Base-by-base conservation (phyloP, 2,113 vertebrate species). In the Scomber colias region DNA sequence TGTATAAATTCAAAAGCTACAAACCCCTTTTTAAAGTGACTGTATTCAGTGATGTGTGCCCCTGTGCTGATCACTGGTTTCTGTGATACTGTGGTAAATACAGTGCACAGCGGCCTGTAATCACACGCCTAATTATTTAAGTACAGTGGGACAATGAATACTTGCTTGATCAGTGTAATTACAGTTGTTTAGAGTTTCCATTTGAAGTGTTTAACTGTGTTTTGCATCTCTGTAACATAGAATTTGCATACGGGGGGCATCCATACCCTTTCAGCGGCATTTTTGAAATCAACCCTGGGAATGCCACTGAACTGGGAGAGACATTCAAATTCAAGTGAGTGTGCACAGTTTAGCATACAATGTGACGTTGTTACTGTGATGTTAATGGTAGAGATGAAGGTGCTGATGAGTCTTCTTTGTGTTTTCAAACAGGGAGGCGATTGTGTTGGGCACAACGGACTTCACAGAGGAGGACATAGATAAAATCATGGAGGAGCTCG, bases 281-380 rank as follows among this genome's bases (percentile, higher is more conserved):
- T 93, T 98, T 98, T 63, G 97, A 98, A 88, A 98, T 98, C 92
- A 98, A 94, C 80, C 97, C 97, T 24, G 97, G 97, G 65, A 97
- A 96, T 45, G 96, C 96, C 0, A 79, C 94, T 40, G 97, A 98
- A 69, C 95, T 98, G 75, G 97, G 97, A 71, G 97, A 98, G 89
- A 98, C 97, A 1, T 98, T 98, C 95, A 98, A 98, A 92, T 98
- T 98, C 94, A 98, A 97, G 97, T 98, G 92, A 96, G 96, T 62
- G 0, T 5, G 9, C 1, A n/a, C 46, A 4, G 30, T 67, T 75
- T 14, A 54, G 61, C 27, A 50, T 35, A 15, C 11, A 27, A 3
- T 49, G 40, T 0, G 71, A 55, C 49, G 72, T 19, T 1, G 45
- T 24, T 40, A 40, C 35, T 40, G 35, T 14, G 12, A 44, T 31